Evolutionary conservation across 2,113 vertebrate genomes (phyloP).

Genomic region (Bubo blakistoni): DNA sequence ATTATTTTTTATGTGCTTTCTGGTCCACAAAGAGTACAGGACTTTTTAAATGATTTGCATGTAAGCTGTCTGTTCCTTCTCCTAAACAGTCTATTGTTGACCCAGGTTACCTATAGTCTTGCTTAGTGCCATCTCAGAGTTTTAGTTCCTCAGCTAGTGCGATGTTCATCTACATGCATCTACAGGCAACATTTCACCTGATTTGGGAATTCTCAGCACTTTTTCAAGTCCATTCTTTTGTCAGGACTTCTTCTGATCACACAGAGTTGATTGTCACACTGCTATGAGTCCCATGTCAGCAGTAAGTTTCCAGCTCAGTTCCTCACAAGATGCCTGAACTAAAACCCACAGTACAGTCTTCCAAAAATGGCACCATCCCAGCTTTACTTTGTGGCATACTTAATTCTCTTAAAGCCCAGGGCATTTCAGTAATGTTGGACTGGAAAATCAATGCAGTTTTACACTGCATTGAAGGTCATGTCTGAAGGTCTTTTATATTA

Average conservation of each 20-base stretch:
- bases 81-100: neutral
- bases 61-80: neutral
- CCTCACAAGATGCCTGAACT: neutral
- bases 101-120: neutral
- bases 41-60: neutral
- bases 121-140: neutral
- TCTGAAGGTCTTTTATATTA: neutral
- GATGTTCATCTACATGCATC: neutral
- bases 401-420: conserved; percentile 12
- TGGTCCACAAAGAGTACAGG: neutral
- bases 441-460: conserved; percentile 24
- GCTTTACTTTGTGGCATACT: neutral
- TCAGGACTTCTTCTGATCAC: neutral
- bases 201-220: neutral
- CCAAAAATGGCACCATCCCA: neutral
- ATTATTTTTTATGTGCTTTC: neutral
- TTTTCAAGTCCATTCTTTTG: neutral
- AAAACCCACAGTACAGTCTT: neutral
- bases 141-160: neutral
- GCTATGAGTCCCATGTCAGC: neutral
- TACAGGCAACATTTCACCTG: neutral
- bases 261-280: neutral
- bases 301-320: neutral
- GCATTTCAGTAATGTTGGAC: conserved; percentile 1
- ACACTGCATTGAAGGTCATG: neutral